Evolutionary conservation across 1,140 invertebrate genomes (phyloP), one percentile per base, ranked within the genome.

Genomic region (Macrobrachium nipponense): DNA sequence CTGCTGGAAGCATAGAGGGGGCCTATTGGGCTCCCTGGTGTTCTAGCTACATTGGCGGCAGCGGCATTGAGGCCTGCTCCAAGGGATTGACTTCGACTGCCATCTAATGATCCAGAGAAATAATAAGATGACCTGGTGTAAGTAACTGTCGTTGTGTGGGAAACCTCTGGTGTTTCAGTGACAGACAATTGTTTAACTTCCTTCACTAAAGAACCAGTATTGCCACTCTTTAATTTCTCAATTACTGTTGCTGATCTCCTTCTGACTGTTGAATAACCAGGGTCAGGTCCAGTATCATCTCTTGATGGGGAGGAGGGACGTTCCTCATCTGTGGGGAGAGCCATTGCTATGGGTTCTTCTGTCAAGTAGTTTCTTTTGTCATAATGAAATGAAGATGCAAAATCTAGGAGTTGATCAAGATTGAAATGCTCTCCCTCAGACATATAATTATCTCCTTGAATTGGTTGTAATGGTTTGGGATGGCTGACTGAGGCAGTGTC

Each of bases 321-420:
- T 73, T 85, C 85, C 73, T 88, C 87, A 64, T 87, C 85, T 7
- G 59, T 61, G 1, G 89, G 81, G 23, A 86, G 85, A n/a, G 84
- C 58, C 68, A 87, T 86, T 23, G 87, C 43, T 12, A 88, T 66
- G 15, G 84, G 68, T 58, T 85, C 85, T 23, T 87, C 81, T 62
- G 88, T 76, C 44, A 88, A 76, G 72, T 89, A 89, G 70, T 87
- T 88, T 60, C 87, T 61, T 70, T 88, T 82, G 75, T 90, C 89
- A 82, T 88, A 86, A 70, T 89, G 88, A 72, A 90, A 90, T 20
- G 88, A 89, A 66, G 88, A 87, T 8, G 88, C 89, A 66, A 90
- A 89, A 73, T 89, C 89, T 64, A 89, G 88, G 73, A 90, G 87
- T 60, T 89, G 89, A 81, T 90, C 89, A 14, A 90, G 80, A 79